Conservation (phyloP, 2,113 vertebrate genomes). For the Zootoca vivipara region DNA sequence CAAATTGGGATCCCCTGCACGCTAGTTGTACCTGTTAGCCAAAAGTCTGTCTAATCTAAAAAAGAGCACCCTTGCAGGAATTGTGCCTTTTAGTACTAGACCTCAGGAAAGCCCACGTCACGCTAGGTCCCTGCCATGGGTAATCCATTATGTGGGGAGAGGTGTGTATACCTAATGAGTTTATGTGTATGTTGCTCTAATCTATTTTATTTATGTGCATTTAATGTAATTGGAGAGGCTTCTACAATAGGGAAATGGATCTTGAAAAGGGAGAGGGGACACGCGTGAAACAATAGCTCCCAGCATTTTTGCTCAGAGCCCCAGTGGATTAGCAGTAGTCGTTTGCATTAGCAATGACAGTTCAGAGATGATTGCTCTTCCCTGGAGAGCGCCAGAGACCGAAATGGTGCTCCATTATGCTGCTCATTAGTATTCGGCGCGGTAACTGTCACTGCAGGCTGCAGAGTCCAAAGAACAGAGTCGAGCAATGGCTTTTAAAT, state of each 20-base stretch:
- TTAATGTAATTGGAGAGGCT: slow-evolving; percentile 50
- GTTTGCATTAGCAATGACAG: slow-evolving; percentile 64
- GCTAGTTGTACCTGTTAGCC: slow-evolving; percentile 2
- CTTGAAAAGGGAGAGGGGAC: slow-evolving; percentile 26
- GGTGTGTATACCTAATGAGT: slow-evolving; percentile 5
- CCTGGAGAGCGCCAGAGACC: slow-evolving; percentile 50
- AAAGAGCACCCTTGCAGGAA: slow-evolving; percentile 12
- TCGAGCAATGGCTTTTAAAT: slow-evolving; percentile 55
- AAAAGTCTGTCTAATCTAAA: background rate
- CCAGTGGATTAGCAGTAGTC: slow-evolving; percentile 36
- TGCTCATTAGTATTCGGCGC: slow-evolving; percentile 58
- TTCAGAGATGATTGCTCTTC: slow-evolving; percentile 58
- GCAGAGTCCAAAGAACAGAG: slow-evolving; percentile 51
- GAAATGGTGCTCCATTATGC: slow-evolving; percentile 57
- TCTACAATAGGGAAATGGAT: slow-evolving; percentile 22
- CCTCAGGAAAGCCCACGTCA: slow-evolving; percentile 18
- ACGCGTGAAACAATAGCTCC: slow-evolving; percentile 53
- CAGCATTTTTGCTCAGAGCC: slow-evolving; percentile 44
- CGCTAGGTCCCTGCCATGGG: background rate
- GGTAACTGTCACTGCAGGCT: slow-evolving; percentile 40
- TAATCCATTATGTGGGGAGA: slow-evolving; percentile 31
- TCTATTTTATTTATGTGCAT: slow-evolving; percentile 23
- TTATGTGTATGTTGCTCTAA: slow-evolving; percentile 23
- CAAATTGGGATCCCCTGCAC: background rate
- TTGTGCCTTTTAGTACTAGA: background rate